Percentiles rank a stretch among this genome's conserved stretches.
These are phyloP conservation scores for Mercenaria mercenaria DNA, from an alignment of 1,140 invertebrate species.

Conservation along the genomic window DNA sequence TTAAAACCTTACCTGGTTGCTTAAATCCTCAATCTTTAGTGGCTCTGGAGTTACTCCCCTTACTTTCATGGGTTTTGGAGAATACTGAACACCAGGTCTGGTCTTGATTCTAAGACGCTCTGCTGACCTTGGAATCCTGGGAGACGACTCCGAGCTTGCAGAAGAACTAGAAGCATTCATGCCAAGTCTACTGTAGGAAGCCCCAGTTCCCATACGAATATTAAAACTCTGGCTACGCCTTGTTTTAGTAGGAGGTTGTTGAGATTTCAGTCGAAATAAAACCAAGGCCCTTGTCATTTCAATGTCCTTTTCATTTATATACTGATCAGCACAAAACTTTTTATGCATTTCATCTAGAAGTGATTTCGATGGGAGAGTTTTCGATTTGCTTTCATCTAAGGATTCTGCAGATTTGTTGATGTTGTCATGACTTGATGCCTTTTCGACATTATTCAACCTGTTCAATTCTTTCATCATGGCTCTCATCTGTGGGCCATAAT, in stretches of 20 bases:
- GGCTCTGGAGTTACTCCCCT: constrained; percentile 63
- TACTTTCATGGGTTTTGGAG: constrained; percentile 23
- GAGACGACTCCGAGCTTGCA: constrained; percentile 48
- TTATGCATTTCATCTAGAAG: constrained; percentile 76
- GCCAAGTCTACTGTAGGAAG: not conserved
- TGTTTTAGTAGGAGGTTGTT: constrained; percentile 29
- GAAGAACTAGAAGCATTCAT: constrained; percentile 23
- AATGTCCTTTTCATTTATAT: constrained; percentile 59
- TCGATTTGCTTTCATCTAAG: constrained; percentile 47
- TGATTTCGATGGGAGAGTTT: constrained; percentile 65
- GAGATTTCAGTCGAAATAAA: constrained; percentile 63
- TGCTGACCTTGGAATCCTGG: constrained; percentile 48
- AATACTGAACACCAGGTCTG: constrained; percentile 54
- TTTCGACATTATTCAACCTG: constrained; percentile 6
- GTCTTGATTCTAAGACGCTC: constrained; percentile 50
- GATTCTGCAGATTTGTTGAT: not conserved
- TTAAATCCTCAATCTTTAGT: not conserved
- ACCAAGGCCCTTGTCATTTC: constrained; percentile 50
- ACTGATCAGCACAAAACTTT: constrained; percentile 76
- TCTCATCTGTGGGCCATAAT: constrained; percentile 71
- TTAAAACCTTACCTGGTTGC: constrained; percentile 42
- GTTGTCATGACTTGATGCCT: not conserved
- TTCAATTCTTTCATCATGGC: constrained; percentile 64
- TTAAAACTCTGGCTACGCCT: constrained; percentile 63
- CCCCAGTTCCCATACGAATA: constrained; percentile 52